phyloP scores from a whole-genome alignment of 2,797 vertebrate genomes.

The Denticeps clupeoides region DNA sequence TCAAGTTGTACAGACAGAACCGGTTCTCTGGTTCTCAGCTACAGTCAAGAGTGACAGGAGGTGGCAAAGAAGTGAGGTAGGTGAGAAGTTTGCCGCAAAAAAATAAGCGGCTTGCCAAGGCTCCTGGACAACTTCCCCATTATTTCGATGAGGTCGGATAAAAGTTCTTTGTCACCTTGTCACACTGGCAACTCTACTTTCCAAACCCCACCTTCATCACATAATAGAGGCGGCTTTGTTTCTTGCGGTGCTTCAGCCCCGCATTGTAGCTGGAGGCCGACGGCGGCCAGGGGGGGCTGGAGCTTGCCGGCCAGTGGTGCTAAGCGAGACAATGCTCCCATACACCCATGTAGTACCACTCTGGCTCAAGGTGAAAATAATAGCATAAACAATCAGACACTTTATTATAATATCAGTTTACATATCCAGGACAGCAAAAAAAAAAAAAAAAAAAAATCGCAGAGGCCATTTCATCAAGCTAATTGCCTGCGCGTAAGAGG shows the following conservation, averaged over 20 bases:
- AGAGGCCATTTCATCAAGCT: conserved; percentile 93
- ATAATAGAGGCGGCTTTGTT: conserved; percentile 33
- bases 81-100: conserved; percentile 19
- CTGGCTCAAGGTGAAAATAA: conserved; percentile 82
- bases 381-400: conserved; percentile 78
- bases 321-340: conserved; percentile 33
- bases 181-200: conserved; percentile 23
- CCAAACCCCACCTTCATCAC: conserved; percentile 27
- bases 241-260: conserved; percentile 23
- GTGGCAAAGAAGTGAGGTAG: conserved; percentile 21
- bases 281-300: neutral
- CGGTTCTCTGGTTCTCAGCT: conserved; percentile 15
- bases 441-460: too few relatives aligned
- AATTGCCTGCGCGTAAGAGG: conserved; percentile 93
- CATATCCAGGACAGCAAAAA: conserved; percentile 77
- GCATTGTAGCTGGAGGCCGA: conserved; percentile 21
- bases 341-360: conserved; percentile 42
- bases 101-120: conserved; percentile 14
- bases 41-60: conserved; percentile 5
- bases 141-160: conserved; percentile 20
- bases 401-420: conserved; percentile 89
- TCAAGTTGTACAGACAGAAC: neutral
- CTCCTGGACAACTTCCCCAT: conserved; percentile 14
- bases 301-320: conserved; percentile 16
- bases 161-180: conserved; percentile 28